These are phyloP conservation scores for Cephus pulcher DNA, from an alignment of 2,888 invertebrate species.

Conservation along the genomic window DNA sequence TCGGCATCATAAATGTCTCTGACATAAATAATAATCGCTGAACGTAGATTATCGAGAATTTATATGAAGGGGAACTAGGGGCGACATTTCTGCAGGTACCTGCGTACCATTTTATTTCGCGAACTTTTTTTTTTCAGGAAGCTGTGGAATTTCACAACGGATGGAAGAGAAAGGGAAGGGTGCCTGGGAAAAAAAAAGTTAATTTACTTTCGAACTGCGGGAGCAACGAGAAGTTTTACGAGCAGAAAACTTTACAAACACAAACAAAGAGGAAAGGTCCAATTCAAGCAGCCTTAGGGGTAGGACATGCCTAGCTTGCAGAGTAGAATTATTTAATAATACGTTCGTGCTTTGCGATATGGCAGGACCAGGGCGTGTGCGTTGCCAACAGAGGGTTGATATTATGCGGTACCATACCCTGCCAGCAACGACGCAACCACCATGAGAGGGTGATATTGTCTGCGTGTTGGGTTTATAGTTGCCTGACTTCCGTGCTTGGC, in stretches of 20 bases:
- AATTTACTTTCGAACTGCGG: slow-evolving; percentile 22
- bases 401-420: slow-evolving; percentile 28
- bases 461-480: slow-evolving; percentile 37
- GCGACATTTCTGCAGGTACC: no score
- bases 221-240: slow-evolving; percentile 1
- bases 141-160: no score
- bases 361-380: slow-evolving; percentile 12
- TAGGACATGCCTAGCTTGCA: slow-evolving; percentile 33
- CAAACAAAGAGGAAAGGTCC: slow-evolving; percentile 27
- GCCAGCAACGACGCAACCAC: slow-evolving; percentile 14
- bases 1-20: no score
- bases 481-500: slow-evolving; percentile 36
- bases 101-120: no score
- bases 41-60: no score
- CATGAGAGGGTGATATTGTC: slow-evolving; percentile 30
- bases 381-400: slow-evolving; percentile 24
- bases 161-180: no score
- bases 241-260: slow-evolving; percentile 20
- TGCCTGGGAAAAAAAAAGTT: slow-evolving; percentile 11
- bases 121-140: no score
- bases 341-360: slow-evolving; percentile 25
- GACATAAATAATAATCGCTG: no score
- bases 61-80: no score
- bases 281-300: slow-evolving; percentile 26
- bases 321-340: slow-evolving; percentile 44